Evolutionary conservation across 2,797 vertebrate genomes (phyloP).

Genomic region (Sebastes oblongus): DNA sequence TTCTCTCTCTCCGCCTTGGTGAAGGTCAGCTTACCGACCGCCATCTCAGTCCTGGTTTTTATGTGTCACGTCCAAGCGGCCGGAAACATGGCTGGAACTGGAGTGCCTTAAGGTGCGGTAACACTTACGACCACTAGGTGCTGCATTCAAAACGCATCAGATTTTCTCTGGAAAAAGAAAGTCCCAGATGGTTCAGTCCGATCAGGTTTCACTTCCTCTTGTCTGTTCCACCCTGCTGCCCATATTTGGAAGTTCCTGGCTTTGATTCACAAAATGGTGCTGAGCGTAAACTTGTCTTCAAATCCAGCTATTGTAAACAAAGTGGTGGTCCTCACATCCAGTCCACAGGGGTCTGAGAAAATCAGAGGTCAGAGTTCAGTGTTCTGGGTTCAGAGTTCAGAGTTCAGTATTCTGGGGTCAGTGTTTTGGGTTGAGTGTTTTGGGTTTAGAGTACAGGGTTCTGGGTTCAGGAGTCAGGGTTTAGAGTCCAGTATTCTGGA

Average conservation of each 20-base stretch:
- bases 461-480: too few relatives aligned
- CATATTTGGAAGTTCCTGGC: neutral
- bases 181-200: neutral
- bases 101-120: neutral
- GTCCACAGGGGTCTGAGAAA: neutral
- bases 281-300: neutral
- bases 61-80: slow-evolving; percentile 12
- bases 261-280: neutral
- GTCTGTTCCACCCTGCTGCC: neutral
- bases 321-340: neutral
- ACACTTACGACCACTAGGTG: neutral
- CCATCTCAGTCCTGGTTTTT: slow-evolving; percentile 73
- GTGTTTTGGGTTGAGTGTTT: neutral
- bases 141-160: neutral
- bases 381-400: neutral
- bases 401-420: neutral
- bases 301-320: neutral
- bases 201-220: neutral
- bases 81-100: neutral
- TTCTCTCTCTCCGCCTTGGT: slow-evolving; percentile 86
- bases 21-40: slow-evolving; percentile 88
- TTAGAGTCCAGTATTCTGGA: neutral
- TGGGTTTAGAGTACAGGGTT: neutral
- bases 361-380: neutral
- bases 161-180: neutral